Percentiles rank a stretch among this genome's conserved stretches.
phyloP scores from a whole-genome alignment of 2,113 vertebrate genomes.

The Plotosus lineatus region DNA sequence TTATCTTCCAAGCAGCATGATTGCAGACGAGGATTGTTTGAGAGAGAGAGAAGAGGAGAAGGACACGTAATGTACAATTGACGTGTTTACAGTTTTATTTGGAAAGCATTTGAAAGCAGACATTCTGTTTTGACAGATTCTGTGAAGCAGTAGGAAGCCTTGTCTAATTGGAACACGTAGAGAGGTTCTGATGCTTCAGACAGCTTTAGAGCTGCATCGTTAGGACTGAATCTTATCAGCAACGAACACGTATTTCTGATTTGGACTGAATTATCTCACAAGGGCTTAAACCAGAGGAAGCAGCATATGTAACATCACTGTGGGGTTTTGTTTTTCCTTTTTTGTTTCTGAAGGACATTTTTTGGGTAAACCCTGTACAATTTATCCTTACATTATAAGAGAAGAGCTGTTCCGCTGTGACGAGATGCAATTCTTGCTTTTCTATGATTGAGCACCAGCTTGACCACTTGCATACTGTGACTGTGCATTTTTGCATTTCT shows the following conservation, averaged over 20 bases:
- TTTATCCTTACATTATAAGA: not conserved
- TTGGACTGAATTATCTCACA: constrained; percentile 13
- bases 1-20: not conserved
- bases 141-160: not conserved
- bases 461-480: constrained; percentile 5
- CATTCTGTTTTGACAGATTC: constrained; percentile 28
- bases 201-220: not conserved
- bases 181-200: not conserved
- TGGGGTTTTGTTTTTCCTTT: too few species aligned
- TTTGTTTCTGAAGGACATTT: not conserved
- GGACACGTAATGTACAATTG: constrained; percentile 14
- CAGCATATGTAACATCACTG: not conserved
- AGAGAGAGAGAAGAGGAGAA: constrained; percentile 35
- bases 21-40: not conserved
- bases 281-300: not conserved
- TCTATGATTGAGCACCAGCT: not conserved
- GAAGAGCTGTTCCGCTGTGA: not conserved
- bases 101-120: not conserved
- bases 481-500: constrained; percentile 25
- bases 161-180: not conserved
- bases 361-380: not conserved
- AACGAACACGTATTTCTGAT: not conserved
- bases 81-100: constrained; percentile 7
- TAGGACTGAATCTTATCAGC: not conserved
- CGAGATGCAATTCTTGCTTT: not conserved